A percentile compares a stretch with the other conserved stretches of the same genome.
These are phyloP conservation scores for Rhynchotus rufescens DNA, from an alignment of 2,797 vertebrate species.

Conservation along the genomic window DNA sequence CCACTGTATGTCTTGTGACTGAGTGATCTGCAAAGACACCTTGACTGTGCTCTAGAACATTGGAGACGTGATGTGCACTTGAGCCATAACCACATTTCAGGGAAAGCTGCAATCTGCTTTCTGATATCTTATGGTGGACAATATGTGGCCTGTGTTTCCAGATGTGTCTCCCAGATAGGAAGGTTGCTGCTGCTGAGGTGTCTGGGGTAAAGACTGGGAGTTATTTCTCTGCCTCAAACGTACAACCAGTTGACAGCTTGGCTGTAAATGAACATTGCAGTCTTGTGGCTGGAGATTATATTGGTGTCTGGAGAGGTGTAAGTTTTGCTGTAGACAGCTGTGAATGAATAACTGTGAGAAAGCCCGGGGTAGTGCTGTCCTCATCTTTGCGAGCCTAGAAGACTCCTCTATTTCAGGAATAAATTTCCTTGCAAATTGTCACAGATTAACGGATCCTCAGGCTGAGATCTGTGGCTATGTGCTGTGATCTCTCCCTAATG, in stretches of 20 bases:
- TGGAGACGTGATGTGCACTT: not conserved
- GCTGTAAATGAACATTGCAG: not conserved
- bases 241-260: not conserved
- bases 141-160: not conserved
- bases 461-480: not conserved
- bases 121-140: not conserved
- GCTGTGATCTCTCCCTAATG: constrained; percentile 13
- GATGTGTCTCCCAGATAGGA: not conserved
- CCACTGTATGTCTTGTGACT: no score
- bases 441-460: not conserved
- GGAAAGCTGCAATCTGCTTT: not conserved
- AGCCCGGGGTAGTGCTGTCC: not conserved
- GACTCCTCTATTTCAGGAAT: not conserved
- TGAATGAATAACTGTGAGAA: not conserved
- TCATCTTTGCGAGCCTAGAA: not conserved
- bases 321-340: not conserved
- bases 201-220: not conserved
- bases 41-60: not conserved
- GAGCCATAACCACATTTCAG: not conserved
- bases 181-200: not conserved
- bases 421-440: constrained; percentile 10
- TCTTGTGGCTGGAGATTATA: not conserved
- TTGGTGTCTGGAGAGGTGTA: not conserved
- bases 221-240: not conserved
- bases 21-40: not conserved